phyloP scores from a whole-genome alignment of 1,140 invertebrate species.

The Drosophila suzukii region DNA sequence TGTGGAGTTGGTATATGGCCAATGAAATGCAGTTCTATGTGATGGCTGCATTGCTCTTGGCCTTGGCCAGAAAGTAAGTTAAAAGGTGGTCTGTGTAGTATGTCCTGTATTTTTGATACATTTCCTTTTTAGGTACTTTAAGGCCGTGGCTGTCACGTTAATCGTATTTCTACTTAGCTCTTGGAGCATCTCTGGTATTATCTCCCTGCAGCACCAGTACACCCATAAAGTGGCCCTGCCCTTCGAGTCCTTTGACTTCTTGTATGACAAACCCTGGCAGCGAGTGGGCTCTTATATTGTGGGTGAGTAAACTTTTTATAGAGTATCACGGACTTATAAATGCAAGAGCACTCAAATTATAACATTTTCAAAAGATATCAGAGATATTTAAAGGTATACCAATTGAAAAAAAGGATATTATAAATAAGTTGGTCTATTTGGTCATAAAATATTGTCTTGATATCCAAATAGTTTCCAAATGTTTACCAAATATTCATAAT shows the following conservation, averaged over 20 bases:
- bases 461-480: no score
- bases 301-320: slow-evolving; percentile 84
- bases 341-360: no score
- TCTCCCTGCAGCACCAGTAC: slow-evolving; percentile 91
- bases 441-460: no score
- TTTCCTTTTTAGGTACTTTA: slow-evolving; percentile 85
- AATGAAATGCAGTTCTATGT: slow-evolving; percentile 96
- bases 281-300: slow-evolving; percentile 92
- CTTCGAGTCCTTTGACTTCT: slow-evolving; percentile 92
- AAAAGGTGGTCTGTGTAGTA: no score
- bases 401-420: background rate
- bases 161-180: slow-evolving; percentile 88
- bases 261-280: slow-evolving; percentile 94
- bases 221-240: slow-evolving; percentile 91
- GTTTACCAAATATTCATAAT: no score
- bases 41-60: slow-evolving; percentile 89
- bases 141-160: slow-evolving; percentile 86
- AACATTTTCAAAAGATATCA: no score
- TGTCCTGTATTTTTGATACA: background rate
- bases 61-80: slow-evolving; percentile 90
- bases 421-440: no score
- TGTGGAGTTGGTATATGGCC: slow-evolving; percentile 96
- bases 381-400: no score
- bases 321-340: no score
- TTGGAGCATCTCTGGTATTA: slow-evolving; percentile 90